Percentiles rank a stretch among this genome's conserved stretches.
Evolutionary conservation across 2,797 vertebrate species (phyloP).

Genomic region (Gallinago solitaria): DNA sequence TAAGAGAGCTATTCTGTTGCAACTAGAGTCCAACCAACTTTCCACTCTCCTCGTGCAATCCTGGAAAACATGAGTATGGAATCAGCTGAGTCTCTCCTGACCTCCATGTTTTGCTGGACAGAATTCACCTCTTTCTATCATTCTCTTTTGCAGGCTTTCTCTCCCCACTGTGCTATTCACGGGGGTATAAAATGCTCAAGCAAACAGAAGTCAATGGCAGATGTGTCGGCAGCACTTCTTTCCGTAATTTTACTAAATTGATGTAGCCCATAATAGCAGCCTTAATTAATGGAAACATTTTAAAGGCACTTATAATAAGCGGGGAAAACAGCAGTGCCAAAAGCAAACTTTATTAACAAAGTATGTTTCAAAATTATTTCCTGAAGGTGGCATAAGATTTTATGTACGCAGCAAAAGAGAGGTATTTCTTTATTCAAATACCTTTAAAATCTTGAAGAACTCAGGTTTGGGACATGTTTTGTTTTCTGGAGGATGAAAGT

Average conservation of each 20-base stretch:
- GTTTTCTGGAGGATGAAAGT: not conserved
- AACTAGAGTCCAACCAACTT: slow-evolving; percentile 37
- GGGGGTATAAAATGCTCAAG: slow-evolving; percentile 53
- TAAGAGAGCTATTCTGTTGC: not conserved
- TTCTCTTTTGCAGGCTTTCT: not conserved
- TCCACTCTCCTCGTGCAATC: slow-evolving; percentile 7
- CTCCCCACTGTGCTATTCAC: not conserved
- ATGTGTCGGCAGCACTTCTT: slow-evolving; percentile 44
- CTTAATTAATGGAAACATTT: slow-evolving; percentile 55
- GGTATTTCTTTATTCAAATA: not conserved
- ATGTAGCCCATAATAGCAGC: slow-evolving; percentile 48
- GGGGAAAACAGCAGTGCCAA: slow-evolving; percentile 40
- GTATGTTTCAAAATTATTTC: slow-evolving; percentile 14
- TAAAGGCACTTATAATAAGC: slow-evolving; percentile 56
- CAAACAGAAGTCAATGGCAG: slow-evolving; percentile 57
- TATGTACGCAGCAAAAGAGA: not conserved
- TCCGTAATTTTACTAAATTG: slow-evolving; percentile 47
- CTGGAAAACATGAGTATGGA: slow-evolving; percentile 19
- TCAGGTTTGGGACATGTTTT: not conserved
- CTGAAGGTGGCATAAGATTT: slow-evolving; percentile 7
- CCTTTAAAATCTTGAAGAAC: not conserved
- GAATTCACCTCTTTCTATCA: slow-evolving; percentile 31
- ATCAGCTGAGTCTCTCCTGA: slow-evolving; percentile 8
- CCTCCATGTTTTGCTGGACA: slow-evolving; percentile 47
- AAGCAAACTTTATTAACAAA: slow-evolving; percentile 49